These are phyloP conservation scores for Limnephilus rhombicus DNA, from an alignment of 2,888 invertebrate species.

Conservation along the genomic window DNA sequence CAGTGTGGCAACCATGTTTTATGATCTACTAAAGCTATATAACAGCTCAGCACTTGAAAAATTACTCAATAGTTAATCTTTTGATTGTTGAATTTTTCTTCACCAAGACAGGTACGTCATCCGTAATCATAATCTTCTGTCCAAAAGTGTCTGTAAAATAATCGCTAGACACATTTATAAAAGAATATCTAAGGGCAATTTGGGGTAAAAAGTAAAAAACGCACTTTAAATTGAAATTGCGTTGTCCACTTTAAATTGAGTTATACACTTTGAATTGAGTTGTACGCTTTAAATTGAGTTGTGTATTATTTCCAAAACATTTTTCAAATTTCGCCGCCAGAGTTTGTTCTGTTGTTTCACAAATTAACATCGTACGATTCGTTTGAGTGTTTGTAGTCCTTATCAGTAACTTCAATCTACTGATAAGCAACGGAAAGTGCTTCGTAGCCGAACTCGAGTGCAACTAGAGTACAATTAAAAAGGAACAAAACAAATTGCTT, in stretches of 20 bases:
- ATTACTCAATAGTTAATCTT: background rate
- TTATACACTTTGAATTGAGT: too few species aligned
- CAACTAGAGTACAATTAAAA: background rate
- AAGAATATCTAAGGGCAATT: background rate
- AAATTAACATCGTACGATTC: too few species aligned
- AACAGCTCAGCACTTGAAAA: background rate
- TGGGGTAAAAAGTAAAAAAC: background rate
- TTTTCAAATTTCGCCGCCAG: background rate
- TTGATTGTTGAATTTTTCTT: background rate
- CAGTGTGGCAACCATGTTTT: background rate
- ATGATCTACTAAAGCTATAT: background rate
- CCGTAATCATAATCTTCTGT: background rate
- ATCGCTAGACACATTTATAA: background rate
- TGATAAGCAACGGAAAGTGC: background rate
- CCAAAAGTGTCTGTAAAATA: background rate
- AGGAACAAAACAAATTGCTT: background rate
- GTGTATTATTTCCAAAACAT: background rate
- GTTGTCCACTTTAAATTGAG: too few species aligned
- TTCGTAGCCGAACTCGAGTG: background rate
- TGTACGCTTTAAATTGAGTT: too few species aligned
- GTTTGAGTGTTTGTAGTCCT: background rate
- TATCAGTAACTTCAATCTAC: background rate
- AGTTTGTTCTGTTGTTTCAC: background rate
- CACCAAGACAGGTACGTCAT: background rate
- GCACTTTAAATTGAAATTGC: too few species aligned